A percentile compares a stretch with the other conserved stretches of the same genome.
Conservation (phyloP, 2,888 invertebrate genomes). For the Drosophila limbata region DNA sequence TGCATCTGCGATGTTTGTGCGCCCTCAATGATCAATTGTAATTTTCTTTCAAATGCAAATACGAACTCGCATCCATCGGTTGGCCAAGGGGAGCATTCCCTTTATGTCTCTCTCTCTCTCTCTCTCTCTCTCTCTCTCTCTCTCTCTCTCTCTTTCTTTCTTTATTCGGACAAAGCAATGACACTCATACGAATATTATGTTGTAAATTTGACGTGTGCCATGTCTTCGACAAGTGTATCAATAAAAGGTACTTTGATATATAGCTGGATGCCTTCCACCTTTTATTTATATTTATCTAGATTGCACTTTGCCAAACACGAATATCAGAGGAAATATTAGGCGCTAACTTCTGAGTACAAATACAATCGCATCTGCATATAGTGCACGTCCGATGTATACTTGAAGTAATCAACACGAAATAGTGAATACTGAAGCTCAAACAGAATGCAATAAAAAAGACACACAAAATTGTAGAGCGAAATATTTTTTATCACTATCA, state of each 20-base stretch:
- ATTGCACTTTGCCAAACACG: neutral
- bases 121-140: neutral
- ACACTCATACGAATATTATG: conserved; percentile 30
- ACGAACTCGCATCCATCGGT: conserved; percentile 43
- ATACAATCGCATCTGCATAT: neutral
- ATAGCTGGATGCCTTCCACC: conserved; percentile 1
- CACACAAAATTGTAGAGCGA: too few species aligned
- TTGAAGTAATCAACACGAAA: too few species aligned
- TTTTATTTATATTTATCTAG: neutral
- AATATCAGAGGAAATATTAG: neutral
- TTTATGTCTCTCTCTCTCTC: conserved; percentile 6
- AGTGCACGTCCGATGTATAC: too few species aligned
- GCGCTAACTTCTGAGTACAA: neutral
- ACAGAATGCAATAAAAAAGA: too few species aligned
- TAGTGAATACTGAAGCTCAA: too few species aligned
- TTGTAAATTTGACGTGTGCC: conserved; percentile 36
- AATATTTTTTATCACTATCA: too few species aligned
- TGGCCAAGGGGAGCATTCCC: conserved; percentile 34
- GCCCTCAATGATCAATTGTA: conserved; percentile 74
- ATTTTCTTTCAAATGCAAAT: conserved; percentile 81
- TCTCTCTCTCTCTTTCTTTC: neutral
- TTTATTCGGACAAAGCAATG: conserved; percentile 55
- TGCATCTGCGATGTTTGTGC: conserved; percentile 41
- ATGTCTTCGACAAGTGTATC: conserved; percentile 61
- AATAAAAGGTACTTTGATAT: conserved; percentile 58